Evolutionary conservation across 1,140 invertebrate genomes (phyloP), one percentile per base, ranked within the genome.

Genomic region (Drosophila subpulchrella): DNA sequence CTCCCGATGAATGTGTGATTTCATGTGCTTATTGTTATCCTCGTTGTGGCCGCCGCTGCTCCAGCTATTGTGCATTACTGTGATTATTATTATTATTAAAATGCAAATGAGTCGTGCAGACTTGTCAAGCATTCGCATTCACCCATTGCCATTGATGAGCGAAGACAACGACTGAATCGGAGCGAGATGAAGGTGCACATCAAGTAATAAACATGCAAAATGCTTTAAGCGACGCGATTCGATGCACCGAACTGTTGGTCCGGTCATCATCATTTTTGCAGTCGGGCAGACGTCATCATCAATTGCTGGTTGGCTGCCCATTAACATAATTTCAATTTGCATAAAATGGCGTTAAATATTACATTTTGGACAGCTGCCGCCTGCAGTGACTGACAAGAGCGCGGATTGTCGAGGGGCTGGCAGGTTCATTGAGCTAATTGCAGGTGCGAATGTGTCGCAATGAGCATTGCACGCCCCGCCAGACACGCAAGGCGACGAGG

Each of bases 291-390:
- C 63, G 46, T 63, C 56, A 75, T 61, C 70, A 73, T 63, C 48
- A 67, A 72, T 60, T 85, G 58, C 46, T 62, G 44, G 47, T 63
- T 67, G 59, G 62, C 65, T 72, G 78, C 20, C 80, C 84, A 88
- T 89, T 90, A 89, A 89, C 84, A 88, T 89, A 89, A 89, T 89
- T 89, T 89, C 78, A 84, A 89, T 90, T 89, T 89, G 81, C 84
- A 89, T 89, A 84, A 90, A 89, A 81, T 81, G 85, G 59, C 80
- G 66, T 89, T 84, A 83, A 89, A 89, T 84, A 89, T 89, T 89
- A 81, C 84, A 89, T 81, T 89, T 89, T 75, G 84, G 80, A 75
- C 65, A 75, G 79, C 46, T 58, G 61, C 66, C 62, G 50, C 65
- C 38, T 65, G 73, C 58, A 61, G 47, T 61, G 73, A 78, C 44